Percentiles rank a stretch among this genome's conserved stretches.
phyloP scores from a whole-genome alignment of 92 coral and sea anemone genomes.

The Heliopora coerulea region DNA sequence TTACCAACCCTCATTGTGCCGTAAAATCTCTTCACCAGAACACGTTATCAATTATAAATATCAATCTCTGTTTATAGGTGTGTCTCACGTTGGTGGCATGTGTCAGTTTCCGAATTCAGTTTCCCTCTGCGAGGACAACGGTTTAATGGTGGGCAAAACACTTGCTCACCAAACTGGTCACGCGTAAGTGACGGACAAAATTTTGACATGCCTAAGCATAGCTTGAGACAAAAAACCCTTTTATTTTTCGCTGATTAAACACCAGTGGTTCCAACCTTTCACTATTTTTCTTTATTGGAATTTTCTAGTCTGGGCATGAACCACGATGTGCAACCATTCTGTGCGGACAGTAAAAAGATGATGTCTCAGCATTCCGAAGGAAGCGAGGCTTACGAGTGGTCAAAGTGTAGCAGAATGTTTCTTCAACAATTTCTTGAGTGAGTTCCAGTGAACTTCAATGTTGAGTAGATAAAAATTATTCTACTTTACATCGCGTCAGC shows the following conservation, averaged over 20 bases:
- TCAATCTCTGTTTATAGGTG: constrained; percentile 64
- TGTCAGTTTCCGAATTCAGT: constrained; percentile 95
- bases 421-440: constrained; percentile 78
- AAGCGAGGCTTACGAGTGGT: constrained; percentile 82
- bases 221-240: too few species aligned
- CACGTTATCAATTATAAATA: too few species aligned
- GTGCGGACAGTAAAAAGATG: constrained; percentile 78
- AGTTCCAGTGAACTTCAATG: too few species aligned
- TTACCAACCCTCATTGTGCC: too few species aligned
- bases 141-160: constrained; percentile 96
- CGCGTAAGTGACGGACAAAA: constrained; percentile 49
- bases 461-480: too few species aligned
- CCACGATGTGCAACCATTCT: constrained; percentile 69
- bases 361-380: constrained; percentile 88
- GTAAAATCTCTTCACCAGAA: too few species aligned
- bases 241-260: background rate
- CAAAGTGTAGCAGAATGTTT: constrained; percentile 88
- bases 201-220: background rate
- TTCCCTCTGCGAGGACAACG: constrained; percentile 90
- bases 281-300: background rate
- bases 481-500: too few species aligned
- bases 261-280: background rate
- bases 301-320: constrained; percentile 87
- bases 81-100: constrained; percentile 92
- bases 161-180: constrained; percentile 93